Conservation (phyloP, 2,797 vertebrate genomes). For the Hirundo rustica region DNA sequence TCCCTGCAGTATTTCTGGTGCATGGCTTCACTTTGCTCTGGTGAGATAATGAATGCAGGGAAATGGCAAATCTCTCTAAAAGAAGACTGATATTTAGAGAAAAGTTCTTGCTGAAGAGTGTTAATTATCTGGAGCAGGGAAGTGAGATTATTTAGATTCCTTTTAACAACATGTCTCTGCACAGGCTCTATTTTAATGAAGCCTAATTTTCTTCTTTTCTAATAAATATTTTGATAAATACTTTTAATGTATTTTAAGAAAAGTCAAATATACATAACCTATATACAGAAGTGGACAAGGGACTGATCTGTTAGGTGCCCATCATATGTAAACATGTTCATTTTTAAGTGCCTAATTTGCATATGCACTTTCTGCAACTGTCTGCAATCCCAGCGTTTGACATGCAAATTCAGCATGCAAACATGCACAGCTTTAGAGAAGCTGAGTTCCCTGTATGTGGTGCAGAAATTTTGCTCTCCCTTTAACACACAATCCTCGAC, state of each 20-base stretch:
- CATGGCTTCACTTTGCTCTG: slow-evolving; percentile 50
- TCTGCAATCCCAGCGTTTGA: background rate
- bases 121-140: slow-evolving; percentile 69
- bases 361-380: slow-evolving; percentile 20
- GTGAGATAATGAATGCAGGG: slow-evolving; percentile 64
- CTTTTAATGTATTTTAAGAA: background rate
- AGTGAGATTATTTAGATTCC: slow-evolving; percentile 65
- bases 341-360: slow-evolving; percentile 23
- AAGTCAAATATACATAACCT: background rate
- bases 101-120: slow-evolving; percentile 69
- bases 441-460: background rate
- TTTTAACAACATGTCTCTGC: slow-evolving; percentile 35
- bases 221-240: slow-evolving; percentile 5
- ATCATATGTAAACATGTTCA: background rate
- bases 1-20: slow-evolving; percentile 52
- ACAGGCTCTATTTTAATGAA: slow-evolving; percentile 9
- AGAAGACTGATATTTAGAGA: slow-evolving; percentile 68
- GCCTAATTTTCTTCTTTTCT: background rate
- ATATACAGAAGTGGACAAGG: background rate
- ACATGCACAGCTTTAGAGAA: background rate
- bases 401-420: slow-evolving; percentile 4
- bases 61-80: slow-evolving; percentile 63
- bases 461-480: background rate
- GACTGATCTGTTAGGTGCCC: background rate
- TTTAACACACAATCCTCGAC: background rate